Conservation (phyloP, 2,888 invertebrate species). For the Steinernema hermaphroditum region DNA sequence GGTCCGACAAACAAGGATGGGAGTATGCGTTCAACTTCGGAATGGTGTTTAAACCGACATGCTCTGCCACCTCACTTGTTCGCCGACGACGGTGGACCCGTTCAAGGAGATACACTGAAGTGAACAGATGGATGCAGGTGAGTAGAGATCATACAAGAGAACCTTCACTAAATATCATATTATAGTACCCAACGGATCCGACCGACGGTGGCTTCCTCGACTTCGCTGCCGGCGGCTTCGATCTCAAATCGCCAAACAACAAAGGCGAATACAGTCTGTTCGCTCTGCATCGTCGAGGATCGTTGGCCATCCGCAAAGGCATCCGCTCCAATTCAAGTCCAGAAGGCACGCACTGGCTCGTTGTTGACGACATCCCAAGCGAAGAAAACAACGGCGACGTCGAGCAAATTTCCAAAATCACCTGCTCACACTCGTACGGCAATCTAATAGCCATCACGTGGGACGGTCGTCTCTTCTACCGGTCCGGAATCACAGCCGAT, state of each 20-base stretch:
- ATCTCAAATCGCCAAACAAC: constrained; percentile 1
- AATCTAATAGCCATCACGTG: constrained; percentile 10
- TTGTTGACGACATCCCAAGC: constrained; percentile 24
- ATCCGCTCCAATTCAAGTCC: constrained; percentile 17
- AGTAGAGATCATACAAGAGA: too few relatives aligned
- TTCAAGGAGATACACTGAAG: constrained; percentile 9
- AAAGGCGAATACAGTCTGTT: constrained; percentile 27
- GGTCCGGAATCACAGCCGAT: constrained; percentile 12
- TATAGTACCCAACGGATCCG: constrained; percentile 20
- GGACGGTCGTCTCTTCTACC: constrained; percentile 10
- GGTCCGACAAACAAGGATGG: constrained; percentile 15
- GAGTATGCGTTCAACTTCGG: constrained; percentile 25
- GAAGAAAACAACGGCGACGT: constrained; percentile 26
- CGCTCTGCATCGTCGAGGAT: constrained; percentile 13
- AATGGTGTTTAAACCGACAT: neutral
- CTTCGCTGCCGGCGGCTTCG: constrained; percentile 8
- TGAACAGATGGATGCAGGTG: constrained; percentile 24
- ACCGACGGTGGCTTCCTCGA: constrained; percentile 19
- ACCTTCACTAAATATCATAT: neutral
- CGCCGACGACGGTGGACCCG: constrained; percentile 5
- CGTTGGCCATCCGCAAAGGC: constrained; percentile 7
- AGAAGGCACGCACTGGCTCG: constrained; percentile 19
- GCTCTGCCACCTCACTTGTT: neutral
- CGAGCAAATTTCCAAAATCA: constrained; percentile 23
- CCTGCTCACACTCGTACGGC: constrained; percentile 18